Evolutionary conservation across 2,888 invertebrate genomes (phyloP), one percentile per base, ranked within the genome.

Genomic region (Hartigia nigra): DNA sequence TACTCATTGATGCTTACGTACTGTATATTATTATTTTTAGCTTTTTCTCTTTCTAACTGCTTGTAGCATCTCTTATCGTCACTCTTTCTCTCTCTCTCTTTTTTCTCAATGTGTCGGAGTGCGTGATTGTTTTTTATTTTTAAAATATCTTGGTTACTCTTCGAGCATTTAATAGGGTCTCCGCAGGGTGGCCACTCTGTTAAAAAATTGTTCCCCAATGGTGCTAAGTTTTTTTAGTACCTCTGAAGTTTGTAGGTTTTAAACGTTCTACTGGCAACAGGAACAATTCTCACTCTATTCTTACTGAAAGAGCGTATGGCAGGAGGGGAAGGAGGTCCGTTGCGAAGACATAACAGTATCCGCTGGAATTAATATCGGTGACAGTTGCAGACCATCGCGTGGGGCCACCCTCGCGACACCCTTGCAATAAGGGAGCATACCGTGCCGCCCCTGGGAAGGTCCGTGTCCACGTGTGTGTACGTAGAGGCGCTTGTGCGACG

Each of bases 321-420:
- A 9, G 23, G 55, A 23, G 9, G 1, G 55, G 23, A 2, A 9
- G 23, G 14, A 1, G 77, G 23, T 72, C 76, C n/a, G 77, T 37
- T 34, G 72, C 72, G 72, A 72, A 72, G 72, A 72, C 72, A 72
- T 72, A 72, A 72, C 72, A 31, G 72, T 72, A 72, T 72, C 72
- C 77, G 79, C 36, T 77, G 80, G 80, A 84, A 85, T 86, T 86
- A 87, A 85, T 86, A 87, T 85, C 82, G 82, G 83, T 77, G 77
- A 72, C 72, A 72, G 76, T 75, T 35, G 75, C 69, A 39, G 36
- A 23, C 74, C 55, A 77, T 77, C 72, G n/a, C 55, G 55, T 55
- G 55, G 55, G 55, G 82, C 82, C 85, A 82, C 82, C 83, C 83
- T 83, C n/a, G 72, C 81, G 55, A 55, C 55, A 55, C 55, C 55